phyloP scores from a whole-genome alignment of 2,888 invertebrate species.

The Tupiocoris notatus region DNA sequence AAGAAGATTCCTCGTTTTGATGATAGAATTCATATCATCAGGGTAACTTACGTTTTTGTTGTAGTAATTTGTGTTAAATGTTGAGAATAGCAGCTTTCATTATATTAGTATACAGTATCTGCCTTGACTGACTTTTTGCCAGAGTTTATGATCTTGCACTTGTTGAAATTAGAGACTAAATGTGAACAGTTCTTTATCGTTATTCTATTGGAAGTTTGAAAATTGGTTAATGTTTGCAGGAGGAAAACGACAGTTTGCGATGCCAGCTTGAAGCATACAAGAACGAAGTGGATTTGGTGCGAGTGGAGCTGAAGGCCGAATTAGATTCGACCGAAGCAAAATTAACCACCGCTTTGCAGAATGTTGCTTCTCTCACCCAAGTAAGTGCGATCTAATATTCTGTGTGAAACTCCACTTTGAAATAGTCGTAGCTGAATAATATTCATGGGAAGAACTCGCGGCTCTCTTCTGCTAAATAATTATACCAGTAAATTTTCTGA shows the following conservation, averaged over 20 bases:
- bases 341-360: constrained; percentile 67
- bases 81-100: not conserved
- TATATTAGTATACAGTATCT: not conserved
- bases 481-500: no score
- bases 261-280: constrained; percentile 92
- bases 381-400: no score
- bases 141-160: no score
- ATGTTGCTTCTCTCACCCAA: constrained; percentile 50
- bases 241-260: constrained; percentile 85
- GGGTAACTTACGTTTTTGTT: constrained; percentile 45
- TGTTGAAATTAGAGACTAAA: no score
- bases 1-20: constrained; percentile 51
- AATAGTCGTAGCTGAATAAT: no score
- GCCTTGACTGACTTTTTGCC: no score
- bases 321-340: constrained; percentile 83
- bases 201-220: not conserved
- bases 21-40: constrained; percentile 51
- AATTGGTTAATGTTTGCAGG: constrained; percentile 55
- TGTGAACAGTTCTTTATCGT: no score
- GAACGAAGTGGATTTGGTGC: constrained; percentile 86
- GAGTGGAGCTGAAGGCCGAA: constrained; percentile 74
- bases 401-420: no score
- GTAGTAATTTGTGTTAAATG: not conserved
- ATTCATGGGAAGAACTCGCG: no score
- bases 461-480: no score